Percentiles rank a stretch among this genome's conserved stretches.
phyloP scores from a whole-genome alignment of 2,113 vertebrate species.

The Etheostoma spectabile region DNA sequence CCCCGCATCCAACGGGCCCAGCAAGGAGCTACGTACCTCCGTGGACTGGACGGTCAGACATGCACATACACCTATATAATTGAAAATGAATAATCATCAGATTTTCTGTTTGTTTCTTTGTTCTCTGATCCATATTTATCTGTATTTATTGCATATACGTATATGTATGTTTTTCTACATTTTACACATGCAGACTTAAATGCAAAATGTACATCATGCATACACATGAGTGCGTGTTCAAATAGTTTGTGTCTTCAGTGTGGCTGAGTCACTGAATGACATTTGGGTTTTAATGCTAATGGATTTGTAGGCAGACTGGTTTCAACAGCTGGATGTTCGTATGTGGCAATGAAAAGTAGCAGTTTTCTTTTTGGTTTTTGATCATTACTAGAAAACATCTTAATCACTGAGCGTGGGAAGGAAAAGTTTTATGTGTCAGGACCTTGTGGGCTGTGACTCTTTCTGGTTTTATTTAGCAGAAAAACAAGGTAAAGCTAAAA shows the following conservation, averaged over 20 bases:
- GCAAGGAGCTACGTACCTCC: slow-evolving; percentile 90
- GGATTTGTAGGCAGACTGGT: slow-evolving; percentile 57
- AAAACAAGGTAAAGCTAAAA: background rate
- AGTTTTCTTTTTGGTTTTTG: slow-evolving; percentile 17
- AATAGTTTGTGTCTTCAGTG: slow-evolving; percentile 19
- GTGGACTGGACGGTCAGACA: slow-evolving; percentile 97
- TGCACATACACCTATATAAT: background rate
- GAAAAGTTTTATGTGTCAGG: slow-evolving; percentile 16
- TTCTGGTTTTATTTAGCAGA: slow-evolving; percentile 1
- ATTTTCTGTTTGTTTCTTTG: background rate
- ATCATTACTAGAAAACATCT: slow-evolving; percentile 2
- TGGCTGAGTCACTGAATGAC: slow-evolving; percentile 55
- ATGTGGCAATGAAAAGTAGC: slow-evolving; percentile 40
- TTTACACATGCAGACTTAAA: background rate
- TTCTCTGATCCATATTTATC: background rate
- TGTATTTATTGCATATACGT: background rate
- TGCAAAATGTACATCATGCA: background rate
- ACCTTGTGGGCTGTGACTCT: slow-evolving; percentile 14
- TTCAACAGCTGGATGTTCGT: slow-evolving; percentile 40
- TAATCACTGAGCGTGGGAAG: background rate
- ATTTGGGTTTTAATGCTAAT: slow-evolving; percentile 52
- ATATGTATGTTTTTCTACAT: background rate
- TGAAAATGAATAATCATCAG: background rate
- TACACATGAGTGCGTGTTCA: background rate
- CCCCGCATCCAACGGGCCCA: slow-evolving; percentile 92